Base-by-base conservation (phyloP, 2,888 invertebrate genomes). In the Andrena bucephala region DNA sequence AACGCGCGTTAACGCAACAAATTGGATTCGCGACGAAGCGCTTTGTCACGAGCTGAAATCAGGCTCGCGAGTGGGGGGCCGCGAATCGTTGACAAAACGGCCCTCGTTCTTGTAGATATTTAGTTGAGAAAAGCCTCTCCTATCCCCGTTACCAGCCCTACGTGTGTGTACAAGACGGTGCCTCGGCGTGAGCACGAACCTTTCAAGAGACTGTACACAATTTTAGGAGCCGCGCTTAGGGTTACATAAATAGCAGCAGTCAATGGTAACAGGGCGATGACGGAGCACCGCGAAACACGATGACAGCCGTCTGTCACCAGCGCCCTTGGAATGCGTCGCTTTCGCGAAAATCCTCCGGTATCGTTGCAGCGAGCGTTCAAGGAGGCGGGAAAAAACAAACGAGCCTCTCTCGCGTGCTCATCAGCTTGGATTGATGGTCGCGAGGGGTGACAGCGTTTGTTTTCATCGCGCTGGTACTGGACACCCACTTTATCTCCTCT, bases 371-470 rank as follows among this genome's bases (percentile, higher is more conserved):
- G 8, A 27, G 57, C 57, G 57, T 27, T 20, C 57, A 4, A 72
- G 50, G 59, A 62, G 72, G 68, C 60, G 57, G 54, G 50, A 63
- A 70, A 20, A 42, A 81, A 83, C 48, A 69, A 72, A 80, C 76
- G 63, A 71, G 20, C 10, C 57, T 27, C 48, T 67, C n/a, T 20
- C 29, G 54, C 6, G 20, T 72, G 69, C 80, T 74, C 67, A 24
- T 78, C 70, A 52, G 60, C 42, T 20, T 24, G 66, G 71, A 79
- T 75, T 57, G 69, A 36, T 42, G 31, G 20, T 65, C 50, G 82
- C 66, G 27, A 72, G 67, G 73, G 60, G 71, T 65, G 76, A 73
- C 72, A 75, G 31, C 77, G 68, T 70, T 72, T 69, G 69, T 73
- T 67, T 75, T 73, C 75, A 60, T 62, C 20, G 42, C 63, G 20